Evolutionary conservation across 2,797 vertebrate genomes (phyloP).

Genomic region (Delichon dasypus): DNA sequence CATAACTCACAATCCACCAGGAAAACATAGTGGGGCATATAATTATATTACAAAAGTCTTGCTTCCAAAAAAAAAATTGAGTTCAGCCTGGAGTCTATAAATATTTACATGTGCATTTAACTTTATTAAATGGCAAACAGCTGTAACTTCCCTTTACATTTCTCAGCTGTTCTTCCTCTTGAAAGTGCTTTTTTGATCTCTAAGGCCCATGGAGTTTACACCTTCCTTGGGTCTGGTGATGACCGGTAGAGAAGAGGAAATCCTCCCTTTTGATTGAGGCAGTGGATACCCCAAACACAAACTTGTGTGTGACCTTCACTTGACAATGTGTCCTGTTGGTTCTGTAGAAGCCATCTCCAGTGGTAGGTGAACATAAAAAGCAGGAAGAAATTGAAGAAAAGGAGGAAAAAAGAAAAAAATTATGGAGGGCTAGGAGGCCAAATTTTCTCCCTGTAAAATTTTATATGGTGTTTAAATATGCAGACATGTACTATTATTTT

Average conservation of each 20-base stretch:
- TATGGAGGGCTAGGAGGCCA: rapidly evolving
- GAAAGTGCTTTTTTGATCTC: constrained; percentile 42
- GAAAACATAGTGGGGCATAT: not conserved
- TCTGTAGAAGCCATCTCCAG: not conserved
- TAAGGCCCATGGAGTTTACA: not conserved
- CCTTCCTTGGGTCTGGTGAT: not conserved
- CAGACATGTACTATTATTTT: not conserved
- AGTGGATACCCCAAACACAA: not conserved
- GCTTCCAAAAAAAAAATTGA: constrained; percentile 23
- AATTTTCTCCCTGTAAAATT: not conserved
- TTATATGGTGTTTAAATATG: not conserved
- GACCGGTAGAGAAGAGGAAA: constrained; percentile 14
- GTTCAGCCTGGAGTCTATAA: constrained; percentile 44
- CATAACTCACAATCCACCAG: not conserved
- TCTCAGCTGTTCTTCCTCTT: constrained; percentile 19
- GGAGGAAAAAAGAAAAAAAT: not conserved
- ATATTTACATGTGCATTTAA: constrained; percentile 55
- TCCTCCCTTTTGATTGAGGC: not conserved
- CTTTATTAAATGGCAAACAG: constrained; percentile 60
- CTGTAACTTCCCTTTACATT: constrained; percentile 44
- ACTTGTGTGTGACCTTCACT: not conserved
- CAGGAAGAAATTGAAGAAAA: not conserved
- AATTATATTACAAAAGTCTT: not conserved
- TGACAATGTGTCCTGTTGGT: not conserved
- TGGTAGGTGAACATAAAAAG: not conserved